Evolutionary conservation across 2,797 vertebrate genomes (phyloP), one percentile per base, ranked within the genome.

Genomic region (Peromyscus attwateri): DNA sequence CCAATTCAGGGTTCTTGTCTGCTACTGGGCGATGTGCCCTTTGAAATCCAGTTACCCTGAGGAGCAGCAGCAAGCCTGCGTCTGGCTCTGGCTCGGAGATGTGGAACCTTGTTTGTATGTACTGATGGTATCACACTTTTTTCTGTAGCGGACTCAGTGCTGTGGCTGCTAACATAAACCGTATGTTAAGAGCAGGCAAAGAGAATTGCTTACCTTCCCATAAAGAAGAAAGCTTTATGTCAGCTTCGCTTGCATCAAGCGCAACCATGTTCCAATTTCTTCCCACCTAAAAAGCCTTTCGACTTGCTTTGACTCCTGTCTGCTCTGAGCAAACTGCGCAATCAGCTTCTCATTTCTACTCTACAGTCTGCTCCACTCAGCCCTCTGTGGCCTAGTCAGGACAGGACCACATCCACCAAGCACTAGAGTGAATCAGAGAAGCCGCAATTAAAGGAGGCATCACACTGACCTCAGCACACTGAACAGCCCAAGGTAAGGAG

Each of bases 221-320:
- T 95, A 97, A 97, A 96, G 96, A 93, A 95, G 96, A 89, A 96
- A 95, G 81, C 64, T 97, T 91, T 97, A 76, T n/a, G 60, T 84
- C 94, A 93, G 85, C 75, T 95, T 71, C 92, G 89, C 93, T 96
- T 90, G 93, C 92, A 90, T 93, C 93, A 96, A 93, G 83, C 97
- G 97, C 90, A 96, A 93, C 80, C 87, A 96, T 91, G 92, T 95
- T 88, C 93, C 95, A 93, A 68, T 87, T 91, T 90, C 96, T 95
- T 96, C 95, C 82, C 91, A 95, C 95, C 96, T 97, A 95, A 93
- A 85, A 91, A 89, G 27, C 79, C 37, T 88, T 88, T 79, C 87
- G 89, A 89, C 73, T 97, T 91, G 92, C 79, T 95, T 89, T 91
- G 92, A 87, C 34, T 97, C 75, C 95, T 94, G 83, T 96, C 96